A percentile compares a stretch with the other conserved stretches of the same genome.
phyloP scores from a whole-genome alignment of 2,113 vertebrate species.

The Macrotis lagotis region DNA sequence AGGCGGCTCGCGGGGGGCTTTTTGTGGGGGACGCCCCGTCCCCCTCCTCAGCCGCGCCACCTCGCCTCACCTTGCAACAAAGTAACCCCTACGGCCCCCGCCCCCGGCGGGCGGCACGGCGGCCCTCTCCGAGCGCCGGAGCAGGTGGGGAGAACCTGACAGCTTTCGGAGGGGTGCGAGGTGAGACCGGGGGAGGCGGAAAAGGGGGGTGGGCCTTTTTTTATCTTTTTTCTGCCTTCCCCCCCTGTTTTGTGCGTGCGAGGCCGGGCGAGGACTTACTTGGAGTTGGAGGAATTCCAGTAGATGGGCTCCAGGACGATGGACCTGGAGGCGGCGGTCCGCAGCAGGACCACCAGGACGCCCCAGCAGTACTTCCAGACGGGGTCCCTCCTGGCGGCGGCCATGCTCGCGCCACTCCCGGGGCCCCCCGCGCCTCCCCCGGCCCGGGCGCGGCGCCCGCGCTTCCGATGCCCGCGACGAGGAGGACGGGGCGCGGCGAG shows the following conservation, averaged over 20 bases:
- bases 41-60: too few species aligned
- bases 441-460: too few species aligned
- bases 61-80: too few species aligned
- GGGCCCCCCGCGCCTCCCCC: constrained; percentile 35
- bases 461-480: too few species aligned
- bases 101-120: too few species aligned
- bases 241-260: accelerated
- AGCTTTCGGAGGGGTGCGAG: constrained; percentile 18
- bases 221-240: not conserved
- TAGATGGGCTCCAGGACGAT: constrained; percentile 98
- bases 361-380: constrained; percentile 96
- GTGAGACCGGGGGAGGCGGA: not conserved
- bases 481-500: too few species aligned
- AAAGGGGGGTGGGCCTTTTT: not conserved
- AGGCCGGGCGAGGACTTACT: constrained; percentile 91
- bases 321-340: constrained; percentile 92
- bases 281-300: constrained; percentile 99
- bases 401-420: constrained; percentile 77
- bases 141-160: constrained; percentile 32
- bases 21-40: too few species aligned
- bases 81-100: not conserved
- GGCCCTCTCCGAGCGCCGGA: too few species aligned
- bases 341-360: constrained; percentile 93
- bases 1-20: too few species aligned
- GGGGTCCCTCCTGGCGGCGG: constrained; percentile 74